Evolutionary conservation across 2,888 invertebrate genomes (phyloP).

Genomic region (Tipula vernalis): DNA sequence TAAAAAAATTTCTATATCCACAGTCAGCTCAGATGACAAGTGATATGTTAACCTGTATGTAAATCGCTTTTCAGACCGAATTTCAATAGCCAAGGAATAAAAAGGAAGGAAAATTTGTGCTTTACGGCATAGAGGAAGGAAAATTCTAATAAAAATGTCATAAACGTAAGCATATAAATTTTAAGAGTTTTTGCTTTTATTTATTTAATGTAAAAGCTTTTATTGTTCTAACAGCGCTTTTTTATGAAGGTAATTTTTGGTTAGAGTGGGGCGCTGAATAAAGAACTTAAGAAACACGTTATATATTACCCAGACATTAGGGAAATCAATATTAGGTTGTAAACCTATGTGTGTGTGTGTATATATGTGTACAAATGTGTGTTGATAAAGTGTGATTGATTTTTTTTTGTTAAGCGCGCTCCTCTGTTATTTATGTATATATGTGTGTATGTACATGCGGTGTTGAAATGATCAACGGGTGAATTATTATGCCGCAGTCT

Average conservation of each 20-base stretch:
- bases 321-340: neutral
- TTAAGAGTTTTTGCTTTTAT: neutral
- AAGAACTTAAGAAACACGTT: neutral
- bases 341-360: neutral
- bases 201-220: neutral
- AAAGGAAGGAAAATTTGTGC: neutral
- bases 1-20: neutral
- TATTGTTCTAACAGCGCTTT: neutral
- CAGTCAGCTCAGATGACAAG: neutral
- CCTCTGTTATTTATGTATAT: neutral
- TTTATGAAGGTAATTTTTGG: neutral
- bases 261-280: neutral
- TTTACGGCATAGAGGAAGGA: neutral
- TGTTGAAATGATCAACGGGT: neutral
- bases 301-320: neutral
- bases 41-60: neutral
- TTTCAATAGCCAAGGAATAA: neutral
- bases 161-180: neutral
- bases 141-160: neutral
- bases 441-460: neutral
- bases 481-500: neutral
- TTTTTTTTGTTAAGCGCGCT: neutral
- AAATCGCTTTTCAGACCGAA: neutral
- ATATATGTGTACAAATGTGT: neutral
- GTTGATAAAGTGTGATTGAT: neutral